Conservation (phyloP, 2,797 vertebrate genomes). For the Podargus strigoides region DNA sequence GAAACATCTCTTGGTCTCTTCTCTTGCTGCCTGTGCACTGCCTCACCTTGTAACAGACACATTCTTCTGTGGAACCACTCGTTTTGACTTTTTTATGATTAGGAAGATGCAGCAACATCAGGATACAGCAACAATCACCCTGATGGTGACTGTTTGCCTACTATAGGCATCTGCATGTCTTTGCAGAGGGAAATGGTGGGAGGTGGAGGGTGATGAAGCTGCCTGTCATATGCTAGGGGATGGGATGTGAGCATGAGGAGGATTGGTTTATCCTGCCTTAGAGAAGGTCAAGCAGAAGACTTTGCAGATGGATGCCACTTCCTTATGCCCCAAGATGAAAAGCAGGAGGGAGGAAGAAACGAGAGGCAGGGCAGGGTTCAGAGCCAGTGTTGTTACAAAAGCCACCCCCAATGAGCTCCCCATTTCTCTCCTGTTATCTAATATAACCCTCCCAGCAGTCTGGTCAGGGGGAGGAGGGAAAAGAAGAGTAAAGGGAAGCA, state of each 20-base stretch:
- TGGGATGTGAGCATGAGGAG: accelerated
- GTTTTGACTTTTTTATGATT: background rate
- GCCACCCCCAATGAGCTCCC: accelerated
- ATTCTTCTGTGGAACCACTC: background rate
- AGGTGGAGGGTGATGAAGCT: background rate
- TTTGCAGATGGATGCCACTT: background rate
- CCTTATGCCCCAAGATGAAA: background rate
- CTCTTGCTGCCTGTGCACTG: accelerated
- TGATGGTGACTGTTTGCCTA: background rate
- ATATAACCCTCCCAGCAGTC: background rate
- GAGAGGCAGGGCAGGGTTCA: background rate
- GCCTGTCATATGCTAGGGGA: background rate
- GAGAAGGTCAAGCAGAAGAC: background rate
- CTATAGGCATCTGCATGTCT: background rate
- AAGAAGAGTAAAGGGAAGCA: background rate
- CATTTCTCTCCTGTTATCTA: background rate
- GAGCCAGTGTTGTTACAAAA: background rate
- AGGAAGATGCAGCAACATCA: background rate
- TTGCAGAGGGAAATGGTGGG: background rate
- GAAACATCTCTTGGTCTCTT: background rate
- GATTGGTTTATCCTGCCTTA: background rate
- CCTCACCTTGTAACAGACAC: background rate
- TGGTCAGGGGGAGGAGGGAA: background rate
- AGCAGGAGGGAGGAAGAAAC: background rate
- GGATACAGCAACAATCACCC: background rate